Percentiles rank a stretch among this genome's conserved stretches.
These are phyloP conservation scores for Penaeus indicus DNA, from an alignment of 1,140 invertebrate species.

Conservation along the genomic window DNA sequence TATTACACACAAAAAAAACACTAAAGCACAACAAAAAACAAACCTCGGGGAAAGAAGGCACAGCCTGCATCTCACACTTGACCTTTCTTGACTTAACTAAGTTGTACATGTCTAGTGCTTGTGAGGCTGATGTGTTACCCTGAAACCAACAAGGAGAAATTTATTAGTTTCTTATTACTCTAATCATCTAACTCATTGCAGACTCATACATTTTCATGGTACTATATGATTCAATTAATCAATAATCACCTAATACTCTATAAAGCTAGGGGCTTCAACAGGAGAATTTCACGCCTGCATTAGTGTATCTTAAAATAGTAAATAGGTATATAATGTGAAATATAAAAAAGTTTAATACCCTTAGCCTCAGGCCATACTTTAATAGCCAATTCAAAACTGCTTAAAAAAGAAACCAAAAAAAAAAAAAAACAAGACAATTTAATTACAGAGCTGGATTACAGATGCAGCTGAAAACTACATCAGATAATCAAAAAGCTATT, in stretches of 20 bases:
- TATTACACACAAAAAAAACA: neutral
- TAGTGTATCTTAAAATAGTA: too few relatives aligned
- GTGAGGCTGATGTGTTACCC: slow-evolving; percentile 28
- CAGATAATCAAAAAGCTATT: too few relatives aligned
- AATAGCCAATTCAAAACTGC: too few relatives aligned
- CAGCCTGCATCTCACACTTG: slow-evolving; percentile 28
- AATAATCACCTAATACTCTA: too few relatives aligned
- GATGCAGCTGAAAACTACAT: too few relatives aligned
- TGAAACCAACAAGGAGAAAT: slow-evolving; percentile 70
- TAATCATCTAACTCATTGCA: slow-evolving; percentile 76
- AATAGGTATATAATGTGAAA: too few relatives aligned
- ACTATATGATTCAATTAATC: too few relatives aligned
- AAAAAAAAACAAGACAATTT: neutral
- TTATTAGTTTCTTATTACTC: slow-evolving; percentile 75
- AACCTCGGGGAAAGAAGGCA: slow-evolving; percentile 44
- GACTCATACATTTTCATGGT: neutral
- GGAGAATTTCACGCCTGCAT: too few relatives aligned
- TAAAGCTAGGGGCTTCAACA: too few relatives aligned
- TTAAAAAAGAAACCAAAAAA: neutral
- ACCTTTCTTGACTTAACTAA: slow-evolving; percentile 40
- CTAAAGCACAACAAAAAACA: neutral
- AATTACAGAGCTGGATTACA: too few relatives aligned
- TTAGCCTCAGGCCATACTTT: too few relatives aligned
- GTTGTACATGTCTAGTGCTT: slow-evolving; percentile 39
- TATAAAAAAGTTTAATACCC: neutral